Evolutionary conservation across 1,140 invertebrate genomes (phyloP).

Genomic region (Batillaria attramentaria): DNA sequence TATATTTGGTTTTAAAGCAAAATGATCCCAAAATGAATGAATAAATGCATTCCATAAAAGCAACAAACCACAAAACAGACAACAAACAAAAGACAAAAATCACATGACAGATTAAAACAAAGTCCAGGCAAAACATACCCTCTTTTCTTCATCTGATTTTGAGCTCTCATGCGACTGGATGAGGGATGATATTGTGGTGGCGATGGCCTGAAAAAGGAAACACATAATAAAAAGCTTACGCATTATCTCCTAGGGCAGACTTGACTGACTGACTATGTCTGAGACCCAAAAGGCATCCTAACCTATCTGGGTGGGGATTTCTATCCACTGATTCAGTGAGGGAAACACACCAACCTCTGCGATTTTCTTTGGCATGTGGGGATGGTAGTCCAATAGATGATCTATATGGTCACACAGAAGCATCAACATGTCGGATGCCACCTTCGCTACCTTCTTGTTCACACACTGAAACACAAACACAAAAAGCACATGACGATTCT

Average conservation of each 20-base stretch:
- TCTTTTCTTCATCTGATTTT: constrained; percentile 77
- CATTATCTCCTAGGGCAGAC: no score
- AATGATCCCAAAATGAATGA: no score
- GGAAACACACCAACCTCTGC: constrained; percentile 76
- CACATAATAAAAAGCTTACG: constrained; percentile 7
- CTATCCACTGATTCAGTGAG: no score
- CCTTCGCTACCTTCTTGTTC: constrained; percentile 86
- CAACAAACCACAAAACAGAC: no score
- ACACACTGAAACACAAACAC: constrained; percentile 85
- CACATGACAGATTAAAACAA: no score
- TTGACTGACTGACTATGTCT: no score
- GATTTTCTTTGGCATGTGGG: constrained; percentile 83
- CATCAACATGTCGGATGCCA: constrained; percentile 88
- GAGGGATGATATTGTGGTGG: constrained; percentile 75
- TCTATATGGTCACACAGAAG: constrained; percentile 86
- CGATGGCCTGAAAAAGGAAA: constrained; percentile 73
- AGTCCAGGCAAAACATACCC: constrained; percentile 48
- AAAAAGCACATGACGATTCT: no score
- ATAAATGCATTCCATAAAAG: no score
- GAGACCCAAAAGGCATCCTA: background rate
- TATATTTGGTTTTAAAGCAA: no score
- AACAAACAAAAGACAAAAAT: no score
- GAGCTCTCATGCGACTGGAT: constrained; percentile 72
- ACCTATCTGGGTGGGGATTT: no score
- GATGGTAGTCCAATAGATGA: constrained; percentile 82